phyloP scores from a whole-genome alignment of 2,113 vertebrate species.

The Thamnophis sirtalis region DNA sequence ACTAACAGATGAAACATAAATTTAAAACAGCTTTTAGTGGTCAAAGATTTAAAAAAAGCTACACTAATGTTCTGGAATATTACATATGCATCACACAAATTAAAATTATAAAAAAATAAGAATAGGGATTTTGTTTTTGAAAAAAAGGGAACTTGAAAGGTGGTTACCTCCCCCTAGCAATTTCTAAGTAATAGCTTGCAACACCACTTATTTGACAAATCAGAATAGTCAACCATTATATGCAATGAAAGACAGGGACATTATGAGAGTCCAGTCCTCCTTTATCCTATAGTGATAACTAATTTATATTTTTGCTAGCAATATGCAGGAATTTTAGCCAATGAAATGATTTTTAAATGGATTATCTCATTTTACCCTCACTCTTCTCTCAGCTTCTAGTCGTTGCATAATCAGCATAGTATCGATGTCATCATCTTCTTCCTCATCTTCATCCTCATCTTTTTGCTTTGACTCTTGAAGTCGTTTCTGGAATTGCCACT shows the following conservation, averaged over 20 bases:
- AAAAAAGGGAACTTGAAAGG: background rate
- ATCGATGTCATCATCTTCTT: slow-evolving; percentile 96
- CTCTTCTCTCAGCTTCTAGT: slow-evolving; percentile 94
- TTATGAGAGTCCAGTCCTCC: slow-evolving; percentile 10
- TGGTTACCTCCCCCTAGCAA: background rate
- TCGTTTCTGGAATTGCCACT: slow-evolving; percentile 98
- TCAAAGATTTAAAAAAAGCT: background rate
- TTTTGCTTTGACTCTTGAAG: slow-evolving; percentile 95
- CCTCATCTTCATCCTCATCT: slow-evolving; percentile 91
- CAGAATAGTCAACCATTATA: background rate
- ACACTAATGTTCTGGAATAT: background rate
- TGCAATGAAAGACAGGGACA: slow-evolving; percentile 24
- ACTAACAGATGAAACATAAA: background rate
- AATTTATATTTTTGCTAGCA: slow-evolving; percentile 12
- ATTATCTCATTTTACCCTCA: slow-evolving; percentile 81
- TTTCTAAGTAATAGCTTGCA: background rate
- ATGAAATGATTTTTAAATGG: slow-evolving; percentile 8
- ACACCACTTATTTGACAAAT: slow-evolving; percentile 21
- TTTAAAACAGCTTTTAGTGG: background rate
- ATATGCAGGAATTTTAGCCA: background rate
- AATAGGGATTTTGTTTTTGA: background rate
- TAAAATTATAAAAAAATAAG: background rate
- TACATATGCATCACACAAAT: background rate
- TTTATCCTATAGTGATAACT: slow-evolving; percentile 25
- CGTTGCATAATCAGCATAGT: slow-evolving; percentile 94